These are phyloP conservation scores for Babylonia areolata DNA, from an alignment of 1,140 invertebrate species.

Conservation along the genomic window DNA sequence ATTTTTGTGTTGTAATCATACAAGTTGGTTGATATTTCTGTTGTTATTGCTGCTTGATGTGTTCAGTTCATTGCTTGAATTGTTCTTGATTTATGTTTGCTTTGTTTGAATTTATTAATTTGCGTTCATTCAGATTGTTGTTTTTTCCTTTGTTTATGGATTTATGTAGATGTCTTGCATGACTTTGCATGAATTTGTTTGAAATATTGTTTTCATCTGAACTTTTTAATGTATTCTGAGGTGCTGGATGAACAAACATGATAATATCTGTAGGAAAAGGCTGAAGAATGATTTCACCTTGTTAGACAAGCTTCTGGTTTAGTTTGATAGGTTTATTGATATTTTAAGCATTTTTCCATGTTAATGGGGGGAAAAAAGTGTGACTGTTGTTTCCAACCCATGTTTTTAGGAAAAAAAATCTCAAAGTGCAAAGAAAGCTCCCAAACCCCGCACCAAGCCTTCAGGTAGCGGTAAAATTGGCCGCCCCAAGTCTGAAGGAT, in stretches of 20 bases:
- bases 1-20: no score
- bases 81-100: background rate
- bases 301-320: background rate
- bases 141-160: no score
- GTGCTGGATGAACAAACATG: no score
- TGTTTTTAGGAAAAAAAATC: slow-evolving; percentile 33
- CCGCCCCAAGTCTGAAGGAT: slow-evolving; percentile 32
- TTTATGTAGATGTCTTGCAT: background rate
- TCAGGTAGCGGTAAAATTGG: slow-evolving; percentile 26
- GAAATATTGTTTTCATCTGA: no score
- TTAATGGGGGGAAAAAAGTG: background rate
- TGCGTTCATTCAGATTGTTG: background rate
- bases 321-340: background rate
- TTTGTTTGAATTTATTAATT: background rate
- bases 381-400: background rate
- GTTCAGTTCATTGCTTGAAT: background rate
- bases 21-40: no score
- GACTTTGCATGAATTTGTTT: background rate
- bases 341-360: background rate
- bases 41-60: no score
- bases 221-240: no score
- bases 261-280: no score
- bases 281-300: no score
- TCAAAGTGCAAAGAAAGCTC: slow-evolving; percentile 13
- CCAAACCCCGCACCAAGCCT: slow-evolving; percentile 16